Evolutionary conservation across 2,797 vertebrate species (phyloP).

Genomic region (Ibycter americanus): DNA sequence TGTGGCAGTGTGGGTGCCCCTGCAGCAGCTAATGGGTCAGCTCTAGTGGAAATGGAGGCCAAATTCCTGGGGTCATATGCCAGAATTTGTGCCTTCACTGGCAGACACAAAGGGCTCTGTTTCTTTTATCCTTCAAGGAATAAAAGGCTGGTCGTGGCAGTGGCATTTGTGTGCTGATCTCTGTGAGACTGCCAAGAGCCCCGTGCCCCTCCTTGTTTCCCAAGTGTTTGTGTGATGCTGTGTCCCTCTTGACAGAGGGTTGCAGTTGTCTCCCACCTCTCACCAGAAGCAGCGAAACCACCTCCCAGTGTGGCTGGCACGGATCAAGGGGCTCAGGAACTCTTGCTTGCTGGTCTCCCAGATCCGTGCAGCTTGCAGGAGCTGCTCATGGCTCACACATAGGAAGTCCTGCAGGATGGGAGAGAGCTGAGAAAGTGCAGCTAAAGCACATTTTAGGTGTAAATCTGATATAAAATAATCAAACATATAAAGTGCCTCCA

Average conservation of each 20-base stretch:
- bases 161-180: conserved; percentile 36
- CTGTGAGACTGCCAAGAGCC: not conserved
- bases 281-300: not conserved
- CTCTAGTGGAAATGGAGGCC: conserved; percentile 12
- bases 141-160: not conserved
- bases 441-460: not conserved
- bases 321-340: not conserved
- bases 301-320: not conserved
- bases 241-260: not conserved
- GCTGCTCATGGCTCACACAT: rapidly evolving
- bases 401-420: not conserved
- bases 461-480: not conserved
- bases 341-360: not conserved
- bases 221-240: not conserved
- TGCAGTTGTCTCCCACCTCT: not conserved
- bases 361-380: not conserved
- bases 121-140: conserved; percentile 30
- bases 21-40: not conserved
- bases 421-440: not conserved
- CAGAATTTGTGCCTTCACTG: conserved; percentile 29
- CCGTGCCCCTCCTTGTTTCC: not conserved
- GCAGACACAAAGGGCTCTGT: conserved; percentile 54
- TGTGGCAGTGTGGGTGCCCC: not conserved
- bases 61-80: conserved; percentile 53
- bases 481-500: not conserved